A percentile compares a stretch with the other conserved stretches of the same genome.
Evolutionary conservation across 2,888 invertebrate species (phyloP).

Genomic region (Rhaphigaster nebulosa): DNA sequence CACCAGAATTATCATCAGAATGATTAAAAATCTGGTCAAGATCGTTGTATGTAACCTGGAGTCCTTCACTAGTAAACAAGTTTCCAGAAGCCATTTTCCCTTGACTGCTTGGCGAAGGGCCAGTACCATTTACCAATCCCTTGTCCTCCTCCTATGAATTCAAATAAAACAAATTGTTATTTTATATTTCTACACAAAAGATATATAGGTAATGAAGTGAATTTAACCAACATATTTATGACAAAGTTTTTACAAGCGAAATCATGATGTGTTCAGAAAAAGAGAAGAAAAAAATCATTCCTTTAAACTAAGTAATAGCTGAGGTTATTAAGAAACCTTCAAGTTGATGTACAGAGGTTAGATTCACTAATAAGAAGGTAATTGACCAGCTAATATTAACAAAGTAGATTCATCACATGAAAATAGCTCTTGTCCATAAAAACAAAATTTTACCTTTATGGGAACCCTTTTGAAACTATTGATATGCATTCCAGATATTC

Average conservation of each 20-base stretch:
- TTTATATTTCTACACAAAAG: neutral
- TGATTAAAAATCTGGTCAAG: constrained; percentile 95
- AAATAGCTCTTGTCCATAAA: too few species aligned
- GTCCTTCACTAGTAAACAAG: constrained; percentile 88
- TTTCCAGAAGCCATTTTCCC: constrained; percentile 69
- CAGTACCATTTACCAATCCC: constrained; percentile 61
- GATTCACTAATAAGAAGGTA: too few species aligned
- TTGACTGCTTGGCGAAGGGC: constrained; percentile 53
- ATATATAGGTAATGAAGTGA: neutral
- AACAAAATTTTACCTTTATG: constrained; percentile 54
- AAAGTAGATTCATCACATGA: too few species aligned
- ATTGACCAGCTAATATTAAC: too few species aligned
- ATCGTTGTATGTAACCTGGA: constrained; percentile 90
- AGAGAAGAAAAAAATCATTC: too few species aligned
- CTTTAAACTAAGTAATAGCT: neutral
- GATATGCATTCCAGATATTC: constrained; percentile 71
- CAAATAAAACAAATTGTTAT: neutral
- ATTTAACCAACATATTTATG: neutral
- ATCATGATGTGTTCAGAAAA: too few species aligned
- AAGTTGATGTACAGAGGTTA: too few species aligned
- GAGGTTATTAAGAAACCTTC: neutral
- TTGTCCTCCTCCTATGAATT: constrained; percentile 62
- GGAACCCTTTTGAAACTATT: constrained; percentile 67
- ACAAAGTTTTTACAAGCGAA: neutral
- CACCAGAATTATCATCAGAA: constrained; percentile 89